Evolutionary conservation across 2,888 invertebrate species (phyloP).

Genomic region (Pediacus dermestoides): DNA sequence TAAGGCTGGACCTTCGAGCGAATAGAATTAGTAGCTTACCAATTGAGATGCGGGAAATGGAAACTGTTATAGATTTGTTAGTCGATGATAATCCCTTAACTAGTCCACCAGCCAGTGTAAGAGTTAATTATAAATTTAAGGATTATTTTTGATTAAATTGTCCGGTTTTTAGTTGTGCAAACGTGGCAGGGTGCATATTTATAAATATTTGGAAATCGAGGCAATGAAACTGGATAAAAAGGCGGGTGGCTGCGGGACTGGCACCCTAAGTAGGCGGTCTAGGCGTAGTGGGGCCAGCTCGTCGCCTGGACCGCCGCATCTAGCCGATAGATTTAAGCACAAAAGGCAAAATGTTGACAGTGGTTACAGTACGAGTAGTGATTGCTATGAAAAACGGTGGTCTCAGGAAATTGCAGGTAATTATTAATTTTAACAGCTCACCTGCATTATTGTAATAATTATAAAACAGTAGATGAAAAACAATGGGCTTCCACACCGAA

Average conservation of each 20-base stretch:
- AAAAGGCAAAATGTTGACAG: conserved; percentile 80
- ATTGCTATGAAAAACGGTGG: conserved; percentile 79
- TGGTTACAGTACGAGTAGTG: conserved; percentile 83
- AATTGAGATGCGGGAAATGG: conserved; percentile 83
- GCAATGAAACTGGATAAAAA: conserved; percentile 67
- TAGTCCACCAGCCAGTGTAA: conserved; percentile 89
- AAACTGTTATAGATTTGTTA: conserved; percentile 73
- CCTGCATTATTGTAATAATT: too few relatives aligned
- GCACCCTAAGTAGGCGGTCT: conserved; percentile 54
- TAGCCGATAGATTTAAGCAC: conserved; percentile 50
- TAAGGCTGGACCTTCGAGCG: conserved; percentile 83
- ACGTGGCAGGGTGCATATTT: conserved; percentile 90
- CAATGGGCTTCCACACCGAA: conserved; percentile 44
- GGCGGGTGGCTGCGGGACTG: conserved; percentile 46
- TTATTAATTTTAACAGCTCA: conserved; percentile 3
- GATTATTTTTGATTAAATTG: conserved; percentile 4
- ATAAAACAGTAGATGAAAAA: conserved; percentile 45
- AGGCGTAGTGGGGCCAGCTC: conserved; percentile 51
- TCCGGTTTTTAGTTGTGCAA: conserved; percentile 69
- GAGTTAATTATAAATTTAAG: conserved; percentile 41
- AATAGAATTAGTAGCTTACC: conserved; percentile 88
- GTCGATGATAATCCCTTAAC: conserved; percentile 88
- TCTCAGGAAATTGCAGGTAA: conserved; percentile 68
- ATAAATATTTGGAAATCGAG: conserved; percentile 89
- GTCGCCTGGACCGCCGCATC: conserved; percentile 46